Evolutionary conservation across 2,113 vertebrate species (phyloP), one percentile per base, ranked within the genome.

Genomic region (Tor tambroides): DNA sequence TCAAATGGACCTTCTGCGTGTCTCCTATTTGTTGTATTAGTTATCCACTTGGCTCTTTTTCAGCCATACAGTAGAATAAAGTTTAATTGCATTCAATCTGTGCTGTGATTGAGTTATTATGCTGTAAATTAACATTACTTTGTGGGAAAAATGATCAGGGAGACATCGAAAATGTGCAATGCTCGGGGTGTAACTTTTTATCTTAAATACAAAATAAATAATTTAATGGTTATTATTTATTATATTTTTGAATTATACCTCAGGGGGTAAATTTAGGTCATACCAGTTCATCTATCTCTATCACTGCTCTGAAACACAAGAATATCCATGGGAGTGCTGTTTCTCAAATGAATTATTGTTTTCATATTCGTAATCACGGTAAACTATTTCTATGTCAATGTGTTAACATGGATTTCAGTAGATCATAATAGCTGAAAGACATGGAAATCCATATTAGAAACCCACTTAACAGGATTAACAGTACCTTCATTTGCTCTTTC

Each of bases 21-120:
- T 26, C 63, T 30, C 17, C 51, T 71, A 23, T 74, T 23, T 80
- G 21, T 19, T 71, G 65, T 26, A 69, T 69, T 81, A 84, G 82
- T 89, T 26, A 41, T 43, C 32, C 15, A 30, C 7, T 30, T 41
- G 56, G 19, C 79, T 43, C 3, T 81, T 26, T 43, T 28, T 81
- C 12, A 41, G 23, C 15, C 54, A 51, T 38, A 19, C 46, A 56
- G 83, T 63, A 85, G 63, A 88, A 88, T 89, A 85, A 88, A 90
- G 54, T 26, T 54, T 11, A 65, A 86, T 87, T 87, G 83, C 80
- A 87, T 84, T 83, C 41, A 32, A 76, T 74, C 15, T 32, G 15
- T 85, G 43, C 67, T 41, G 54, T 51, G 30, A 15, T 21, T n/a
- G 38, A 56, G 49, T 82, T 35, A 35, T 56, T 65, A 17, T 15